Evolutionary conservation across 2,113 vertebrate genomes (phyloP), one percentile per base, ranked within the genome.

Genomic region (Podarcis raffonei): DNA sequence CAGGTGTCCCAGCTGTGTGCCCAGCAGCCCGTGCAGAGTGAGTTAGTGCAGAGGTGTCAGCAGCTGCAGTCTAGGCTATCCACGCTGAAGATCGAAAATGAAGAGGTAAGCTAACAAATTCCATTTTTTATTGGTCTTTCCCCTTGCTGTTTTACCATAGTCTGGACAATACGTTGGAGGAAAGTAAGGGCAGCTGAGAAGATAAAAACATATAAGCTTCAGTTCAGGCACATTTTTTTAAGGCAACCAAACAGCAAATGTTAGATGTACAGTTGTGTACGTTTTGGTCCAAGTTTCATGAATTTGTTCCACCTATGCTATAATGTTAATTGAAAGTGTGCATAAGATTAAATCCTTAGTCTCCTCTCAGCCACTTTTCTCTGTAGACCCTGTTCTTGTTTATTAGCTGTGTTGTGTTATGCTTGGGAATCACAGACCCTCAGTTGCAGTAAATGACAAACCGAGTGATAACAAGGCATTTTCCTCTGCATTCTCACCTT

Each of bases 61-160:
- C 98, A 99, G 83, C 93, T 99, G 83, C 98, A 99, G 96, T 98
- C 97, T 27, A 97, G 99, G 0, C 93, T 99, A 78, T 99, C 98
- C 7, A 99, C 99, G 0, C 98, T 99, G 8, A 98, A 97, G 94
- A 99, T 99, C 35, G 99, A 99, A 94, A 99, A 99, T 0, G 99
- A 99, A 75, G 99, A 99, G 98, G 99, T 99, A 87, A 94, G 96
- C 39, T 15, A 0, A 69, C 7, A 13, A 85, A 74, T n/a, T 81
- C 0, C 4, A 83, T 82, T 81, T 23, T n/a, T 82, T 42, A n/a
- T 68, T 71, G 15, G 16, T 48, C 1, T 71, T 1, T 53, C 3
- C 30, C 35, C 53, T 39, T 7, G 4, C 13, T 83, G 15, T 83
- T 83, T 16, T 30, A 0, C n/a, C 6, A 22, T 69, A 2, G 0